A percentile compares a stretch with the other conserved stretches of the same genome.
Evolutionary conservation across 2,113 vertebrate genomes (phyloP).

Genomic region (Eptatretus burgeri): DNA sequence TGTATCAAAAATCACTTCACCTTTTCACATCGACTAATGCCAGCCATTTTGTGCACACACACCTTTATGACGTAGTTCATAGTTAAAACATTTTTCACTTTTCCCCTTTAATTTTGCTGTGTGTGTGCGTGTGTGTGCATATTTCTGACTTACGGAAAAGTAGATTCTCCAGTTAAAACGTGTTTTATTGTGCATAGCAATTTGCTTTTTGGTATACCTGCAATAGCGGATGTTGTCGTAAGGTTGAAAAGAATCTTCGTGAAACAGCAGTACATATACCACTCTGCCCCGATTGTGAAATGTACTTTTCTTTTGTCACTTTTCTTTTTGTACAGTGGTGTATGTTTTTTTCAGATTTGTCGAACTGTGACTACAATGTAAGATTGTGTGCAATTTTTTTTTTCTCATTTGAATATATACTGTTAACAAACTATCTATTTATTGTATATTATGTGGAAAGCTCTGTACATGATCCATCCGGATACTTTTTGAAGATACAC

Average conservation of each 20-base stretch:
- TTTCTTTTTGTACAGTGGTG: constrained; percentile 34
- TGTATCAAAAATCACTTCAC: constrained; percentile 25
- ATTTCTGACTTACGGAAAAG: constrained; percentile 20
- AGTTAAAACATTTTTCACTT: constrained; percentile 99
- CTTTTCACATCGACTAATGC: constrained; percentile 83
- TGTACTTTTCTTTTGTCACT: constrained; percentile 41
- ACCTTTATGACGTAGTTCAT: constrained; percentile 99
- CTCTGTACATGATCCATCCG: constrained; percentile 87
- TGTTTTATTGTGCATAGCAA: too few relatives aligned
- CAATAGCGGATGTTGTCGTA: too few relatives aligned
- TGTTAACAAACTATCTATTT: constrained; percentile 35
- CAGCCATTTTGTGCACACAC: constrained; percentile 99
- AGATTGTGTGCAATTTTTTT: constrained; percentile 83
- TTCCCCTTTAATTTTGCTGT: constrained; percentile 56
- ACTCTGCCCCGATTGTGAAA: constrained; percentile 91
- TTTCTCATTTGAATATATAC: constrained; percentile 48
- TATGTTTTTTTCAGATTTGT: constrained; percentile 30
- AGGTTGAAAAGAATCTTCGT: too few relatives aligned
- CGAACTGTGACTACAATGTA: constrained; percentile 94
- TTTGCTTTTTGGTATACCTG: too few relatives aligned
- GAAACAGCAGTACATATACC: too few relatives aligned
- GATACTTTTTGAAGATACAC: constrained; percentile 98
- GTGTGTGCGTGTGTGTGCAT: constrained; percentile 98
- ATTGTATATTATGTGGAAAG: constrained; percentile 96
- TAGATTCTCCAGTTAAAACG: too few relatives aligned